phyloP scores from a whole-genome alignment of 1,140 invertebrate species.

The Brachionus rotundiformis region DNA sequence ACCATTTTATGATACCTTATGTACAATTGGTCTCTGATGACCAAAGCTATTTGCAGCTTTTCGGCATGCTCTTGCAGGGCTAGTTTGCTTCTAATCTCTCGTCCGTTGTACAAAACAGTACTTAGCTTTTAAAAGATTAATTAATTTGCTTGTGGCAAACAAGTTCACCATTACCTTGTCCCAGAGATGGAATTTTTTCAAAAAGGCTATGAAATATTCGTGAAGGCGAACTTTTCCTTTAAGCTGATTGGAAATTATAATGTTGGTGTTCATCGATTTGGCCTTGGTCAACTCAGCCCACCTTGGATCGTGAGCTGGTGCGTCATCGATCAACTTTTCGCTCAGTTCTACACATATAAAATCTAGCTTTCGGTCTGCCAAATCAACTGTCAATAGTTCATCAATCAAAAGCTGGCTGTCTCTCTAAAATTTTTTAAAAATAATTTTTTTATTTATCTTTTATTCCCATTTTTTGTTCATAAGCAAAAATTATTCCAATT shows the following conservation, averaged over 20 bases:
- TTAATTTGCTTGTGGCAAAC: too few species aligned
- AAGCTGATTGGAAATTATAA: constrained; percentile 41
- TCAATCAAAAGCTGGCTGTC: constrained; percentile 47
- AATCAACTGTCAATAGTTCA: not conserved
- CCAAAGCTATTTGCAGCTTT: constrained; percentile 46
- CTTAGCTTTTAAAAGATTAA: too few species aligned
- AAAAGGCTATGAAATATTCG: constrained; percentile 46
- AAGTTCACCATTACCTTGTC: constrained; percentile 45
- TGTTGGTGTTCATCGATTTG: constrained; percentile 26
- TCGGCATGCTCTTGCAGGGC: constrained; percentile 40
- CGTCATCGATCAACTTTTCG: constrained; percentile 42
- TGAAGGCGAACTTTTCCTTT: constrained; percentile 48
- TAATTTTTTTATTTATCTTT: not conserved
- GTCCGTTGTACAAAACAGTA: not conserved
- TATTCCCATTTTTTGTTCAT: too few species aligned
- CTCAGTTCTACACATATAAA: constrained; percentile 35
- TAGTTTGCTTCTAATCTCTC: constrained; percentile 25
- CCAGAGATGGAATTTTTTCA: constrained; percentile 37
- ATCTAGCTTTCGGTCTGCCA: constrained; percentile 20
- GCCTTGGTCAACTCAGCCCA: constrained; percentile 46
- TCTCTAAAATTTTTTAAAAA: not conserved
- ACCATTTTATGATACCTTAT: not conserved
- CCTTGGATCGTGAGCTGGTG: constrained; percentile 31
- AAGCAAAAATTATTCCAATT: too few species aligned
- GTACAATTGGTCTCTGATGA: constrained; percentile 31